A percentile compares a stretch with the other conserved stretches of the same genome.
Evolutionary conservation across 1,140 invertebrate species (phyloP).

Genomic region (Chionoecetes opilio): DNA sequence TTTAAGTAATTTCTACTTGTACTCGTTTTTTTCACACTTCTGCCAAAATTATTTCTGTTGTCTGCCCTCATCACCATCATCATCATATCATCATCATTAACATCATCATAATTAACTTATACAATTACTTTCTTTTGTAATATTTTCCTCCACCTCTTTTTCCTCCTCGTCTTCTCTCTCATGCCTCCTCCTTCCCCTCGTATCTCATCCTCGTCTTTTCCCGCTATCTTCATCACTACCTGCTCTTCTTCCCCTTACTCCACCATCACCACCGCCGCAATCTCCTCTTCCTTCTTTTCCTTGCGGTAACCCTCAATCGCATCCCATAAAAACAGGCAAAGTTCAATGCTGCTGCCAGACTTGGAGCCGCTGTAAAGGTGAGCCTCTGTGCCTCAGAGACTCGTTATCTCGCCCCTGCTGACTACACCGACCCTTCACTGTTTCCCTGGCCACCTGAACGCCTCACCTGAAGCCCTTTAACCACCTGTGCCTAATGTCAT

Average conservation of each 20-base stretch:
- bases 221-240: no score
- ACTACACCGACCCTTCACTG: background rate
- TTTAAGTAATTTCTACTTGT: no score
- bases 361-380: background rate
- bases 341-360: background rate
- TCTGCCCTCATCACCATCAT: background rate
- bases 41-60: no score
- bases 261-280: background rate
- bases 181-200: no score
- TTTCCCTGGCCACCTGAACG: background rate
- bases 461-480: no score
- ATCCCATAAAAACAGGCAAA: background rate
- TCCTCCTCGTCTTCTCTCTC: no score
- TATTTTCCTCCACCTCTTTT: no score
- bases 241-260: constrained; percentile 3
- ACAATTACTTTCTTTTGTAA: no score
- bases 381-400: background rate
- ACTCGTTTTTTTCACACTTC: no score
- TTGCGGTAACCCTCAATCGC: constrained; percentile 14
- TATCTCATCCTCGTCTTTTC: no score
- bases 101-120: no score
- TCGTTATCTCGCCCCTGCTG: background rate
- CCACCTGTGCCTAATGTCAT: background rate
- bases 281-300: background rate
- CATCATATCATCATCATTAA: no score